Percentiles rank a stretch among this genome's conserved stretches.
Conservation (phyloP, 1,140 invertebrate species). For the Rhyzopertha dominica region DNA sequence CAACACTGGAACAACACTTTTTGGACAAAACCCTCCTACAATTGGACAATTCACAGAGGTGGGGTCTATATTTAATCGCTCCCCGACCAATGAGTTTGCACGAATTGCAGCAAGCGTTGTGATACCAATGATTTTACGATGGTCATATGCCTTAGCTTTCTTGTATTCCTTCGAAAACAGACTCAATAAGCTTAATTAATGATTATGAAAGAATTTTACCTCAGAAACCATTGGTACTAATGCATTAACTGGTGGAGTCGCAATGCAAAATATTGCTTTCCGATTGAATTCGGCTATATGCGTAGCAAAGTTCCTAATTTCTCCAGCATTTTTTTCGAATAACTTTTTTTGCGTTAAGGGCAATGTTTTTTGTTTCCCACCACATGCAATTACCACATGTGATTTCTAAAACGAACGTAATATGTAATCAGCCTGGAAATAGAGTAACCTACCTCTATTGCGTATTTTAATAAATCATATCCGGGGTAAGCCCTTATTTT, state of each 20-base stretch:
- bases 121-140: slow-evolving; percentile 38
- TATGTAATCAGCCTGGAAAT: background rate
- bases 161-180: slow-evolving; percentile 34
- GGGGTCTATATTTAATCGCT: slow-evolving; percentile 20
- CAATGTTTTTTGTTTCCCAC: slow-evolving; percentile 27
- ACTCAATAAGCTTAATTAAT: background rate
- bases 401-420: slow-evolving; percentile 21
- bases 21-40: slow-evolving; percentile 29
- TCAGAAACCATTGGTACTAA: slow-evolving; percentile 38
- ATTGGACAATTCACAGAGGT: slow-evolving; percentile 29
- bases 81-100: slow-evolving; percentile 30
- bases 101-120: slow-evolving; percentile 29
- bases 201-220: slow-evolving; percentile 19
- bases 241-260: slow-evolving; percentile 36
- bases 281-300: slow-evolving; percentile 39
- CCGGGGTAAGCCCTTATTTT: slow-evolving; percentile 76
- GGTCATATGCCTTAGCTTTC: slow-evolving; percentile 33
- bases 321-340: slow-evolving; percentile 36
- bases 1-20: slow-evolving; percentile 28
- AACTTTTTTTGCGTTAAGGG: slow-evolving; percentile 24
- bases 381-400: slow-evolving; percentile 32
- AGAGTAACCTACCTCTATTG: slow-evolving; percentile 32
- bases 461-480: slow-evolving; percentile 60
- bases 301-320: slow-evolving; percentile 30
- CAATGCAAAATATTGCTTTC: slow-evolving; percentile 34